A percentile compares a stretch with the other conserved stretches of the same genome.
These are phyloP conservation scores for Planococcus citri DNA, from an alignment of 1,140 invertebrate genomes.

Conservation along the genomic window DNA sequence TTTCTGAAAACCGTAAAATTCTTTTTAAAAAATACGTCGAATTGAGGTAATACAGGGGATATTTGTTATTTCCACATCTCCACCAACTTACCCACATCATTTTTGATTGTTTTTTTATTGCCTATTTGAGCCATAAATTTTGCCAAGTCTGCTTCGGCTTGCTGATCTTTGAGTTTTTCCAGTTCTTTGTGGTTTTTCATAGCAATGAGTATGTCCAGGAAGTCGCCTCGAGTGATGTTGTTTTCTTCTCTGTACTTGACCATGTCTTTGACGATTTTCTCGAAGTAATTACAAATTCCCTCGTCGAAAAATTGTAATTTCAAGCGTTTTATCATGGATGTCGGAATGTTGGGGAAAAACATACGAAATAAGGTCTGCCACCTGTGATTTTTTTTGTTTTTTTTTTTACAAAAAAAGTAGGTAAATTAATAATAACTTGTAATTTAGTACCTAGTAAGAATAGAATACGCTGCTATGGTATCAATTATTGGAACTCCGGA, in stretches of 20 bases:
- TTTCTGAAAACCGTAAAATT: too few species aligned
- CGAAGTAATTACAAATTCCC: constrained; percentile 30
- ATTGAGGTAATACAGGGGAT: too few species aligned
- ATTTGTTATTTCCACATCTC: too few species aligned
- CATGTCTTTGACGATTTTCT: constrained; percentile 26
- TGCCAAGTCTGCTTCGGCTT: background rate
- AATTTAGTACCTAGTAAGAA: too few species aligned
- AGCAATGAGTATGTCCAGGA: constrained; percentile 29
- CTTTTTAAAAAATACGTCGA: too few species aligned
- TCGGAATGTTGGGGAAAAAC: background rate
- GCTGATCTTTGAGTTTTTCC: background rate
- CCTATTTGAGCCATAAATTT: background rate
- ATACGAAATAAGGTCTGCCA: background rate
- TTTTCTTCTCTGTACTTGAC: constrained; percentile 29
- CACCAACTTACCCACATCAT: too few species aligned
- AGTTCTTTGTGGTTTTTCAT: constrained; percentile 16
- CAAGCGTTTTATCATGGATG: background rate
- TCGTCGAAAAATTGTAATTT: constrained; percentile 19
- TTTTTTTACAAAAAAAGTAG: too few species aligned
- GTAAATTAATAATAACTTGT: too few species aligned
- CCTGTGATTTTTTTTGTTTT: too few species aligned
- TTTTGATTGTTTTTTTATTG: background rate
- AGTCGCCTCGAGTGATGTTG: constrained; percentile 32
- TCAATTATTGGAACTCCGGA: too few species aligned
- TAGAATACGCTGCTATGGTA: too few species aligned